Evolutionary conservation across 2,888 invertebrate species (phyloP), one percentile per base, ranked within the genome.

Genomic region (Pilophorus perplexus): DNA sequence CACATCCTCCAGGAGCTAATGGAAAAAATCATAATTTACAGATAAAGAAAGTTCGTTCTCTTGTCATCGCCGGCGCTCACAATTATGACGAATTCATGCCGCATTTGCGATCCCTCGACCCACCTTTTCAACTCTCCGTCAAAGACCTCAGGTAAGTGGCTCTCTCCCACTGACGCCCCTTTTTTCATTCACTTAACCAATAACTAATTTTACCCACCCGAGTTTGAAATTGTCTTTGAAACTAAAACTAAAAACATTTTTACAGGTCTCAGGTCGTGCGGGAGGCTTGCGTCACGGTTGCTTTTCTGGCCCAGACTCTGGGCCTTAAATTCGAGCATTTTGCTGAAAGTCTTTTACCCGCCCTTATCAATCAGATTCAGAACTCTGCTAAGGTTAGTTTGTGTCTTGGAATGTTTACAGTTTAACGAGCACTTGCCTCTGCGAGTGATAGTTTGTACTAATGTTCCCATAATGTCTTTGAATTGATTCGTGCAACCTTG

Each of bases 271-370:
- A 91, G 80, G 92, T 97, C 68, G 96, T 96, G 0, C 84, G 98
- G 52, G 99, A 99, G 78, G 93, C 93, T 1, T 97, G 96, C 76
- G 89, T 97, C 68, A 93, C 96, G 0, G 86, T 97, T 73, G 93
- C 96, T 40, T 95, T 87, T 80, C 84, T 96, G 80, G 87, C 94
- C 54, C 91, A 93, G 78, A 85, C 86, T 57, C 77, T 98, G 62
- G 87, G 88, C 67, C 86, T 83, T 73, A 92, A 90, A 76, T 83
- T 90, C 73, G 95, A 96, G 72, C 88, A 87, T 75, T 89, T 93
- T 79, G 88, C 90, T 42, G 88, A 94, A 76, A 83, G 86, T 71
- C 83, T 96, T 60, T 79, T 98, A 52, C 89, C 89, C 71, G 84
- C 85, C 73, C 79, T 98, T 25, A 90, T 98, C 75, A 88, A 88